These are phyloP conservation scores for Gobiocypris rarus DNA, from an alignment of 2,113 vertebrate genomes.

Conservation along the genomic window DNA sequence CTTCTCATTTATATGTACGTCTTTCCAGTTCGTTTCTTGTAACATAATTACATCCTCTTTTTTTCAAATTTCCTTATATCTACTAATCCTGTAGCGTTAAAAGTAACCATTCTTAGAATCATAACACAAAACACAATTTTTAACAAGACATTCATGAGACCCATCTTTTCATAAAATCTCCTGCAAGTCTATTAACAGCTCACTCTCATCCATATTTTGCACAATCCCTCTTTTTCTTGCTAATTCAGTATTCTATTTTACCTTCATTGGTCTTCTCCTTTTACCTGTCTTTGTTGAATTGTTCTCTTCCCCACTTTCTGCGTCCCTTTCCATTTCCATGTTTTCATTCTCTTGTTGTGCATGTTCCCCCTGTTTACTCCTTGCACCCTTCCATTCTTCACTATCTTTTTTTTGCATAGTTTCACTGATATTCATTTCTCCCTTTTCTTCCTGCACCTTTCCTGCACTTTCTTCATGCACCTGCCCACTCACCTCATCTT, in stretches of 20 bases:
- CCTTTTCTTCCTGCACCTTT: neutral
- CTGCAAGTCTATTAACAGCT: neutral
- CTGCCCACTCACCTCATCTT: neutral
- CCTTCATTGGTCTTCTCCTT: too few species aligned
- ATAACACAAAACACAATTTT: neutral
- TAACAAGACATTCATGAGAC: neutral
- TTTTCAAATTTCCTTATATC: neutral
- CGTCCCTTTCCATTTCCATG: too few species aligned
- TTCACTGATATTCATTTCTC: too few species aligned
- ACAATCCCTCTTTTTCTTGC: neutral
- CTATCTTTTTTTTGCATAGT: too few species aligned
- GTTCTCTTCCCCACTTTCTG: too few species aligned
- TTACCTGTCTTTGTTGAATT: too few species aligned
- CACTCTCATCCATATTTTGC: neutral
- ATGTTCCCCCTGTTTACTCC: too few species aligned
- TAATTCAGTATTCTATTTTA: too few species aligned
- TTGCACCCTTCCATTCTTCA: too few species aligned
- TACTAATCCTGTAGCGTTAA: neutral
- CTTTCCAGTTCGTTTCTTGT: slow-evolving; percentile 10
- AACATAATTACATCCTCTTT: neutral
- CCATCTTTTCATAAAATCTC: neutral
- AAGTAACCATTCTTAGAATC: neutral
- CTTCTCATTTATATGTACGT: neutral
- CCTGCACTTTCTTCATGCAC: neutral
- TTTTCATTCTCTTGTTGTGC: too few species aligned